phyloP scores from a whole-genome alignment of 2,888 invertebrate genomes.

The Polymixis flavicincta region DNA sequence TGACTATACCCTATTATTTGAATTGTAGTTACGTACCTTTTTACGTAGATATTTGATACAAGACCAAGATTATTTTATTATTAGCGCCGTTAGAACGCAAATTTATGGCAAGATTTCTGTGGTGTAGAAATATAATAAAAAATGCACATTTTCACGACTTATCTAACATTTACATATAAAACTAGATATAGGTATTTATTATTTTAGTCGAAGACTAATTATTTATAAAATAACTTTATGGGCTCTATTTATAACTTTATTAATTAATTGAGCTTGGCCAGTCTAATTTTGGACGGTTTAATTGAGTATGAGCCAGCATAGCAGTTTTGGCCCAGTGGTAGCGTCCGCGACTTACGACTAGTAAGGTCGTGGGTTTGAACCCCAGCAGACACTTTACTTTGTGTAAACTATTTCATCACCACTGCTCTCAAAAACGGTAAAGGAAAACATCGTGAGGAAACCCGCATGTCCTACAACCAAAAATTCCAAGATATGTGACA shows the following conservation, averaged over 20 bases:
- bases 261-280: background rate
- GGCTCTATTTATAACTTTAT: background rate
- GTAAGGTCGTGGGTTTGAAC: too few relatives aligned
- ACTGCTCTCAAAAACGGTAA: too few relatives aligned
- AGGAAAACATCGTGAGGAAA: too few relatives aligned
- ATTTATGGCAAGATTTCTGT: background rate
- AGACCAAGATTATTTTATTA: background rate
- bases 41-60: background rate
- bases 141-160: constrained; percentile 17
- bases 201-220: background rate
- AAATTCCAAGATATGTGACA: too few relatives aligned
- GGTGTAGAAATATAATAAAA: constrained; percentile 12
- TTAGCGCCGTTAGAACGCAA: background rate
- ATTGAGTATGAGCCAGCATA: background rate
- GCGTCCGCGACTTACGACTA: too few relatives aligned
- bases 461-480: too few relatives aligned
- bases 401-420: too few relatives aligned
- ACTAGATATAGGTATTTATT: constrained; percentile 14
- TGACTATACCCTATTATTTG: background rate
- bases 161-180: background rate
- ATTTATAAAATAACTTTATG: constrained; percentile 18
- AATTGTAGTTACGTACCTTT: background rate
- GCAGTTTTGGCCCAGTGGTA: too few relatives aligned
- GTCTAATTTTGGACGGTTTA: constrained; percentile 4
- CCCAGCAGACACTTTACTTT: too few relatives aligned